Conservation (phyloP, 2,888 invertebrate genomes). For the Taenaris catops region DNA sequence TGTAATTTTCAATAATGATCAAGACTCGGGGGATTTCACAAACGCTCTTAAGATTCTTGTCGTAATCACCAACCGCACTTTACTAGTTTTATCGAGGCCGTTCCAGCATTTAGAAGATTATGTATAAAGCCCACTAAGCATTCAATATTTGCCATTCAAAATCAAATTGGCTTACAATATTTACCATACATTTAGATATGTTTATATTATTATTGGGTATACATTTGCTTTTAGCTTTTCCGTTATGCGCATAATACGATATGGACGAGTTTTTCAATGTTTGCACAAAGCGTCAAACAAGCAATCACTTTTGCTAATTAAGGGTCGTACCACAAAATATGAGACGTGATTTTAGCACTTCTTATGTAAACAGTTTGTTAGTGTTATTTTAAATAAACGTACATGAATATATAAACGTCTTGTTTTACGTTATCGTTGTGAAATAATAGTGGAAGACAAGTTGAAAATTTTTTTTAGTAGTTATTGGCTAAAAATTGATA, state of each 20-base stretch:
- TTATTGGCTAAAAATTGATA: no score
- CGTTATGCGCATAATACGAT: constrained; percentile 1
- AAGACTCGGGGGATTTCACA: no score
- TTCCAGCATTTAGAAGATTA: constrained; percentile 21
- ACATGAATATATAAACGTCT: no score
- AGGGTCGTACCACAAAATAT: no score
- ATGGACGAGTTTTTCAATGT: not conserved
- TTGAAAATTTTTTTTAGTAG: no score
- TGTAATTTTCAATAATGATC: no score
- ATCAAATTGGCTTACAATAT: constrained; percentile 18
- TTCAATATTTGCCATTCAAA: constrained; percentile 23
- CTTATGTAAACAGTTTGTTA: no score
- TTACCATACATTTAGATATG: constrained; percentile 20
- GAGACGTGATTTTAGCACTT: no score
- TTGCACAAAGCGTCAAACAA: not conserved
- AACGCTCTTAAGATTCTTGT: constrained; percentile 25
- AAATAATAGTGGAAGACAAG: no score
- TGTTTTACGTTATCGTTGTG: no score
- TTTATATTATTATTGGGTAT: constrained; percentile 13
- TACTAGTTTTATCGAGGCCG: constrained; percentile 23
- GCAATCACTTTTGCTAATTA: no score
- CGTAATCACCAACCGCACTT: constrained; percentile 21
- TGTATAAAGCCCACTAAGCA: constrained; percentile 13
- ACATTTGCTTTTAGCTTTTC: constrained; percentile 15
- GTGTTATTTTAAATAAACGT: no score